Percentiles rank a stretch among this genome's conserved stretches.
Conservation (phyloP, 2,113 vertebrate species). For the Dasypus novemcinctus region DNA sequence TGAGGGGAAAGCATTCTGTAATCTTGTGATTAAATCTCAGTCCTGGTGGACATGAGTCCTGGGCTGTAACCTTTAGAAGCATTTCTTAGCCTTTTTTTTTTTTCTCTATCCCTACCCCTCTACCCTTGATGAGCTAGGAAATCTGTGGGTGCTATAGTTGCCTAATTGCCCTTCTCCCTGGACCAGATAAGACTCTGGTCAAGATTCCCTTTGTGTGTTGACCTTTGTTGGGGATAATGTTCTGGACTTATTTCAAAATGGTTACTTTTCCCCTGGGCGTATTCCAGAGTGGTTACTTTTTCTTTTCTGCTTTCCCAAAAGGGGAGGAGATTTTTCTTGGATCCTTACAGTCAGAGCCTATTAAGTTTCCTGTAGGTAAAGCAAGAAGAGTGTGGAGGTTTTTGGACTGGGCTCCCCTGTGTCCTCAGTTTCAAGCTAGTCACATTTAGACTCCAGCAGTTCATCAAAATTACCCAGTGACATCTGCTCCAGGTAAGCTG, state of each 20-base stretch:
- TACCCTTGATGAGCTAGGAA: neutral
- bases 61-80: neutral
- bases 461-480: neutral
- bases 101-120: no score
- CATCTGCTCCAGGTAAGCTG: constrained; percentile 22
- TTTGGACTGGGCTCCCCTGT: neutral
- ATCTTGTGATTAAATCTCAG: neutral
- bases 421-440: neutral
- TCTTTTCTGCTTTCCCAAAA: neutral
- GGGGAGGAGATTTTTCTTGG: constrained; percentile 15
- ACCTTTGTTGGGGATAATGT: constrained; percentile 22
- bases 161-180: neutral
- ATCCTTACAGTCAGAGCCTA: constrained; percentile 14
- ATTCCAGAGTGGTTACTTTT: constrained; percentile 39
- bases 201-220: constrained; percentile 41
- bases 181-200: neutral
- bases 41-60: neutral
- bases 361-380: constrained; percentile 19
- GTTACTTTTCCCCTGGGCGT: neutral
- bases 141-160: neutral
- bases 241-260: constrained; percentile 38
- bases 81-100: neutral
- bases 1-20: neutral
- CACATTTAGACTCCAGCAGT: neutral
- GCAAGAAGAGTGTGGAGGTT: neutral